Conservation (phyloP, 2,888 invertebrate species). For the Xanthia icteritia region DNA sequence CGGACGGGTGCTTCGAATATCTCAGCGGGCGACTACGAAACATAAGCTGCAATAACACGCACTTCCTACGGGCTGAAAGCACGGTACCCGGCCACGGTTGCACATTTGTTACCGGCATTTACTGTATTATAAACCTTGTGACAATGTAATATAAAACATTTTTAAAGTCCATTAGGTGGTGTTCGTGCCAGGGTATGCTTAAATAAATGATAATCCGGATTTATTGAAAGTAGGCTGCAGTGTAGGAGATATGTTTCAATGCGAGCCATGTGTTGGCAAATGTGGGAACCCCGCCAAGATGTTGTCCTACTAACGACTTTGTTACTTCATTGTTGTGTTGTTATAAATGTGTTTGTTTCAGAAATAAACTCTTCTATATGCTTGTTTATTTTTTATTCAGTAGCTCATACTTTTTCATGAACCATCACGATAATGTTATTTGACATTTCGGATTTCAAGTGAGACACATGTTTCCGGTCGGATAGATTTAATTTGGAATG, state of each 20-base stretch:
- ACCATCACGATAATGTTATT: slow-evolving; percentile 32
- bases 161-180: slow-evolving; percentile 65
- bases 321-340: slow-evolving; percentile 87
- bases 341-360: slow-evolving; percentile 75
- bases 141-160: slow-evolving; percentile 74
- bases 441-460: slow-evolving; percentile 35
- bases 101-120: slow-evolving; percentile 73
- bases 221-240: slow-evolving; percentile 86
- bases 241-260: slow-evolving; percentile 83
- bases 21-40: slow-evolving; percentile 89
- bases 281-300: slow-evolving; percentile 90
- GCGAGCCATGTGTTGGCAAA: slow-evolving; percentile 88
- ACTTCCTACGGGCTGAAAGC: slow-evolving; percentile 85
- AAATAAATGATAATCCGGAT: slow-evolving; percentile 88
- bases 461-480: slow-evolving; percentile 52
- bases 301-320: slow-evolving; percentile 87
- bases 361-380: slow-evolving; percentile 68
- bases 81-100: slow-evolving; percentile 75
- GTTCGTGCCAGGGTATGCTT: slow-evolving; percentile 75
- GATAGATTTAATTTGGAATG: slow-evolving; percentile 53
- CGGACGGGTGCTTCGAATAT: slow-evolving; percentile 89
- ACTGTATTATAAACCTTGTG: slow-evolving; percentile 78
- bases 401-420: slow-evolving; percentile 41
- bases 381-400: slow-evolving; percentile 58
- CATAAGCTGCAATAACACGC: slow-evolving; percentile 90